Base-by-base conservation (phyloP, 1,140 invertebrate genomes). In the Diachasmimorpha longicaudata region DNA sequence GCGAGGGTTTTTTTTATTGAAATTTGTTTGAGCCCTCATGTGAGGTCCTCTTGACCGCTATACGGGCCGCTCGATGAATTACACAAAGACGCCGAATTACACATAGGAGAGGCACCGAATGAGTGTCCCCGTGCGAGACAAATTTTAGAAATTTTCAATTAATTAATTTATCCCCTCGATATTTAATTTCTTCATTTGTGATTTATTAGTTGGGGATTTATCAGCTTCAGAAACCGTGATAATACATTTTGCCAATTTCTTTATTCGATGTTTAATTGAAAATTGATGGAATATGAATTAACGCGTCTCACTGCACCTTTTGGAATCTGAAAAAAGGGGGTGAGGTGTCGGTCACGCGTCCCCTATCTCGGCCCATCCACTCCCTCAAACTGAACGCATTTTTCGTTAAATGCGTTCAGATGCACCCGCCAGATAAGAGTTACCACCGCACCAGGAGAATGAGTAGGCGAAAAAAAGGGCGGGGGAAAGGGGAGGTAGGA, bases 1-100 rank as follows among this genome's bases (percentile, higher is more conserved):
- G 66, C 46, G 44, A 79, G 81, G 84, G 39, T 39, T 3, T 3
- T 52, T 52, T 52, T 82, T 83, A 88, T 88, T 87, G 85, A 80
- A 86, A 85, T 86, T 87, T 87, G 85, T 86, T 87, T 84, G 82
- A 84, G 79, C 82, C 83, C 81, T 68, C 52, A 77, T 77, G 52
- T 77, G 19, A 23, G 37, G 48, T 25, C 23, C 39, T 23, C 58
- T 66, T 66, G 58, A 25, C 58, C 58, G 36, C 58, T 21, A 66
- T 66, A 36, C 58, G 58, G 58, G 58, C 23, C 36, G 8, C 5
- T 66, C 21, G 14, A 66, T 11, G 58, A 16, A 16, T 10, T 10
- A 19, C 21, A n/a, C 11, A 66, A 66, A 66, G 48, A n/a, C 14
- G 6, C 48, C 9, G 9, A 52, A 52, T 52, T 52, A 52, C 48